phyloP scores from a whole-genome alignment of 2,113 vertebrate genomes.

The Ancistrus triradiatus region DNA sequence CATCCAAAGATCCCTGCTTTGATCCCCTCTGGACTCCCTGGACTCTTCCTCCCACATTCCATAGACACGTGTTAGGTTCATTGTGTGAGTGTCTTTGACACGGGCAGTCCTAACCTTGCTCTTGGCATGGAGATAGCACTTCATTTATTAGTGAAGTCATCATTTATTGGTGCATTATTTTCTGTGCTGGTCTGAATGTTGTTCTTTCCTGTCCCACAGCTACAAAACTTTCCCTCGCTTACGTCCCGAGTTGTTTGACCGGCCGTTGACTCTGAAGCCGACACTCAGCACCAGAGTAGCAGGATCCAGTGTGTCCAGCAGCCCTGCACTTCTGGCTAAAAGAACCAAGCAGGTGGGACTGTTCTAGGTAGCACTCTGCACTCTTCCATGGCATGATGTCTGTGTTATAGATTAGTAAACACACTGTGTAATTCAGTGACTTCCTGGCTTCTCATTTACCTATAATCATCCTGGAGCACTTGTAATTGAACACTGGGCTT shows the following conservation, averaged over 20 bases:
- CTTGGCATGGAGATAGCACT: no score
- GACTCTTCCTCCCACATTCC: no score
- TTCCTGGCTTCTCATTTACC: conserved; percentile 1
- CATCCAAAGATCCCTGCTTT: no score
- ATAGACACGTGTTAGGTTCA: no score
- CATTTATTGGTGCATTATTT: no score
- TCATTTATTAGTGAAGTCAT: no score
- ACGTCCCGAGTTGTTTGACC: conserved; percentile 84
- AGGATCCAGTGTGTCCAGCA: conserved; percentile 79
- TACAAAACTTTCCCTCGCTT: conserved; percentile 88
- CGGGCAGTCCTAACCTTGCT: no score
- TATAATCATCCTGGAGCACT: no score
- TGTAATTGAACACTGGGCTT: no score
- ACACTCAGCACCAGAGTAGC: conserved; percentile 74
- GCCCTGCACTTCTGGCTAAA: conserved; percentile 91
- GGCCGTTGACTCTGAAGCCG: conserved; percentile 76
- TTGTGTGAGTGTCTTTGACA: no score
- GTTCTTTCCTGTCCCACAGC: conserved; percentile 59
- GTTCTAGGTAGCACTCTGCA: neutral
- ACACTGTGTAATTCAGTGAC: neutral
- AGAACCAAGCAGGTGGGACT: conserved; percentile 89
- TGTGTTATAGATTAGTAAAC: neutral
- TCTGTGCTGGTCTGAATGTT: no score
- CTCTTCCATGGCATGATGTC: neutral
- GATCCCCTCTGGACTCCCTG: no score